Conservation (phyloP, 2,113 vertebrate genomes). For the Ptilonorhynchus violaceus region DNA sequence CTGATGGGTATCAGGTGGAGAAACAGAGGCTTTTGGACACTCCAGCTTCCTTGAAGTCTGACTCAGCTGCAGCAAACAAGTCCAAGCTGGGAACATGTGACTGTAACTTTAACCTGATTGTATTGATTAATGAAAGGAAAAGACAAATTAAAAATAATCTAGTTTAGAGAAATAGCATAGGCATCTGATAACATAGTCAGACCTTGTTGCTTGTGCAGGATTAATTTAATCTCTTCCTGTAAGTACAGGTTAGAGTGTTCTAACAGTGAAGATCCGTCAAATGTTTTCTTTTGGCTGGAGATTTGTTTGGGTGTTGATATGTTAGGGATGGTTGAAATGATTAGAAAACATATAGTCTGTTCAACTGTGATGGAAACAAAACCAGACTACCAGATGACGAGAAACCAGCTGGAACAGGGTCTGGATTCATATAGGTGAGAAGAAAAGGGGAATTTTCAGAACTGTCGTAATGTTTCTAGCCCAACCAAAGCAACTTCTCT, state of each 20-base stretch:
- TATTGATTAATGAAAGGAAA: neutral
- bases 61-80: neutral
- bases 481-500: neutral
- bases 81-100: neutral
- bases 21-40: neutral
- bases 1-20: neutral
- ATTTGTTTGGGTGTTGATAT: constrained; percentile 10
- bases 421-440: neutral
- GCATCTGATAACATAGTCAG: neutral
- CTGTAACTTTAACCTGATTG: neutral
- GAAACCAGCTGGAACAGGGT: neutral
- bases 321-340: neutral
- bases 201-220: neutral
- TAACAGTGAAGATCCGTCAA: neutral
- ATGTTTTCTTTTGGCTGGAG: neutral
- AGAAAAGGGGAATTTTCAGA: neutral
- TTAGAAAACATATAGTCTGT: neutral
- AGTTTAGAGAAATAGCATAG: neutral
- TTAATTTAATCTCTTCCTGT: neutral
- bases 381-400: neutral
- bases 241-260: neutral
- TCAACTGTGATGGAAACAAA: neutral
- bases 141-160: neutral
- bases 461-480: neutral
- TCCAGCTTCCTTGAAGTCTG: neutral